These are phyloP conservation scores for Zelleria hepariella DNA, from an alignment of 2,888 invertebrate genomes.

Conservation along the genomic window DNA sequence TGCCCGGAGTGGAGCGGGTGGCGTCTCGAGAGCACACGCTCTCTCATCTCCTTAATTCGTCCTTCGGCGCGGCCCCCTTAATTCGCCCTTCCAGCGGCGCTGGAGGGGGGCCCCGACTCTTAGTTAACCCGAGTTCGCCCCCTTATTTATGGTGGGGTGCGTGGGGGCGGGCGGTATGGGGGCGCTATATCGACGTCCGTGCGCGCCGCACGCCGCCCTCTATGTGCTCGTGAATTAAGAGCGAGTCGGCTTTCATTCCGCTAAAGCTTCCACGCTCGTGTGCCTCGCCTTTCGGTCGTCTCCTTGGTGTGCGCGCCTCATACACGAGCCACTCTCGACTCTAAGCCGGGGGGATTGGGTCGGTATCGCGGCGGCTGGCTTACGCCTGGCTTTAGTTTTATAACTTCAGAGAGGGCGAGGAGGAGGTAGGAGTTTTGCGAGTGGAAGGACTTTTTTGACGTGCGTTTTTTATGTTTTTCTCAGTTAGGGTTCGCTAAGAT, in stretches of 20 bases:
- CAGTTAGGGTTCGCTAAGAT: conserved; percentile 67
- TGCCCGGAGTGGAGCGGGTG: conserved; percentile 58
- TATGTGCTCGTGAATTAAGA: conserved; percentile 69
- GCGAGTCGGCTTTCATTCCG: conserved; percentile 72
- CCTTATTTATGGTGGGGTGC: conserved; percentile 61
- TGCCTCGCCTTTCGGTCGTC: conserved; percentile 61
- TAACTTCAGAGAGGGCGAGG: conserved; percentile 62
- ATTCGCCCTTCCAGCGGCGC: conserved; percentile 55
- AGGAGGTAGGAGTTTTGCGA: conserved; percentile 62
- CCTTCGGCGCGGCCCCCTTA: conserved; percentile 70
- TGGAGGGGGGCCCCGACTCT: conserved; percentile 55
- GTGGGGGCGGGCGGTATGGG: conserved; percentile 28
- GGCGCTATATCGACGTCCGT: conserved; percentile 48
- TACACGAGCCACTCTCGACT: conserved; percentile 43
- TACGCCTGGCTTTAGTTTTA: conserved; percentile 56
- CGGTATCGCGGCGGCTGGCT: conserved; percentile 31
- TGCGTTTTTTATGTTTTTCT: conserved; percentile 71
- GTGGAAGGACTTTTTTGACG: conserved; percentile 71
- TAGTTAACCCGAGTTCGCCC: conserved; percentile 62
- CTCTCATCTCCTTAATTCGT: conserved; percentile 73
- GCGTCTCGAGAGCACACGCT: conserved; percentile 68
- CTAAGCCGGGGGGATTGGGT: conserved; percentile 46
- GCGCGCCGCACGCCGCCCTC: conserved; percentile 33
- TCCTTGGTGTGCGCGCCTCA: conserved; percentile 36
- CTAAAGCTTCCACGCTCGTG: conserved; percentile 69